phyloP scores from a whole-genome alignment of 2,113 vertebrate genomes.

The Cygnus atratus region DNA sequence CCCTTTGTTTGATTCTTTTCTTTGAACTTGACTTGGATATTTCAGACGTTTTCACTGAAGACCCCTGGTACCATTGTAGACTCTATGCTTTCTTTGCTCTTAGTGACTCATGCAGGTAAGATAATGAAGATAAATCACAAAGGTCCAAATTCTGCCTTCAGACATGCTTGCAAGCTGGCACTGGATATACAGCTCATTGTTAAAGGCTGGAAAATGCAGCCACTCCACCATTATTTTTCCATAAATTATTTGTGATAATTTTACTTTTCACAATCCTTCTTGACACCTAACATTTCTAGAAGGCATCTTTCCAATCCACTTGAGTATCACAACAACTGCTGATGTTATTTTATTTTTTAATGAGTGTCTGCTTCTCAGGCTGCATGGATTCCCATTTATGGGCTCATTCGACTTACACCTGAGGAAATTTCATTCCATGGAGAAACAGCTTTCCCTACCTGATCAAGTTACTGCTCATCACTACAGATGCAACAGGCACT shows the following conservation, averaged over 20 bases:
- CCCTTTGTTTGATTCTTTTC: slow-evolving; percentile 33
- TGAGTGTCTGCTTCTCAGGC: neutral
- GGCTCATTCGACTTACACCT: neutral
- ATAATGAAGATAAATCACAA: neutral
- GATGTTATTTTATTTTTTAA: neutral
- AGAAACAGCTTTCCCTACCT: neutral
- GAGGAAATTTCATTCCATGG: neutral
- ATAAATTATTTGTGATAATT: neutral
- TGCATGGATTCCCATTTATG: rapidly evolving
- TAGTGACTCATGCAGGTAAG: neutral
- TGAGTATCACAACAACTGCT: neutral
- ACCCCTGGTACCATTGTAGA: neutral
- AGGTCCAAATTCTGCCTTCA: neutral
- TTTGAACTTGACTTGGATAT: slow-evolving; percentile 45
- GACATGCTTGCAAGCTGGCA: neutral
- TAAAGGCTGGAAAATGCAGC: neutral
- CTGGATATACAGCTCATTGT: neutral
- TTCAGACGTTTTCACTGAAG: slow-evolving; percentile 42
- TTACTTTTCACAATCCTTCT: neutral
- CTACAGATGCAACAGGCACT: neutral
- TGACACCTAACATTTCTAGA: neutral
- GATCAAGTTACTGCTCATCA: neutral
- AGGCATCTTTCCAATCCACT: neutral
- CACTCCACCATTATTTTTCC: neutral
- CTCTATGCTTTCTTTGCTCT: neutral